Evolutionary conservation across 1,140 invertebrate species (phyloP).

Genomic region (Drosophila miranda): DNA sequence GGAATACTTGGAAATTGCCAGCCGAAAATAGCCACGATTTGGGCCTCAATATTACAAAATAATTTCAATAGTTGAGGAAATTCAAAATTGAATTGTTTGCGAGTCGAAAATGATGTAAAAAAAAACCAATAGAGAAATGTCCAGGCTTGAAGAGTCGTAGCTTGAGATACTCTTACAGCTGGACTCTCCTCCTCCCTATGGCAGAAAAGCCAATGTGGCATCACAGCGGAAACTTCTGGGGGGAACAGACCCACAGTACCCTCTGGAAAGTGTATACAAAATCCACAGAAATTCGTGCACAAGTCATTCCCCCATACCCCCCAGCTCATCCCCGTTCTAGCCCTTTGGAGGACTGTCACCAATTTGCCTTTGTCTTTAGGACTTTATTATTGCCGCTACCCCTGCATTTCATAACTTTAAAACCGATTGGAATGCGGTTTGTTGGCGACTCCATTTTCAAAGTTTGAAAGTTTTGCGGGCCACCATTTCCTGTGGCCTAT

Average conservation of each 20-base stretch:
- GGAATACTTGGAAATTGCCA: too few relatives aligned
- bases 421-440: constrained; percentile 12
- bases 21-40: constrained; percentile 27
- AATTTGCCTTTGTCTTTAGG: constrained; percentile 52
- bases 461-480: constrained; percentile 18
- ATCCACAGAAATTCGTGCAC: constrained; percentile 44
- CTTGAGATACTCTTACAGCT: too few relatives aligned
- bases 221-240: too few relatives aligned
- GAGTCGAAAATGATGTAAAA: constrained; percentile 62
- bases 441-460: constrained; percentile 16
- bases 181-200: too few relatives aligned
- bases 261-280: constrained; percentile 1
- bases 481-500: constrained; percentile 7
- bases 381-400: constrained; percentile 45
- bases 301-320: constrained; percentile 26
- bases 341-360: constrained; percentile 33
- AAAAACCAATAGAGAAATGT: neutral
- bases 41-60: constrained; percentile 70
- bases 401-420: constrained; percentile 63
- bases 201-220: too few relatives aligned
- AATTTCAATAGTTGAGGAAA: constrained; percentile 59
- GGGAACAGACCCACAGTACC: too few relatives aligned
- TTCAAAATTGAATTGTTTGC: constrained; percentile 66
- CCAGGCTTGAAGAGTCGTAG: too few relatives aligned
- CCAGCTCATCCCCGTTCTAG: neutral